Base-by-base conservation (phyloP, 2,113 vertebrate genomes). In the Coptodon rendalli region DNA sequence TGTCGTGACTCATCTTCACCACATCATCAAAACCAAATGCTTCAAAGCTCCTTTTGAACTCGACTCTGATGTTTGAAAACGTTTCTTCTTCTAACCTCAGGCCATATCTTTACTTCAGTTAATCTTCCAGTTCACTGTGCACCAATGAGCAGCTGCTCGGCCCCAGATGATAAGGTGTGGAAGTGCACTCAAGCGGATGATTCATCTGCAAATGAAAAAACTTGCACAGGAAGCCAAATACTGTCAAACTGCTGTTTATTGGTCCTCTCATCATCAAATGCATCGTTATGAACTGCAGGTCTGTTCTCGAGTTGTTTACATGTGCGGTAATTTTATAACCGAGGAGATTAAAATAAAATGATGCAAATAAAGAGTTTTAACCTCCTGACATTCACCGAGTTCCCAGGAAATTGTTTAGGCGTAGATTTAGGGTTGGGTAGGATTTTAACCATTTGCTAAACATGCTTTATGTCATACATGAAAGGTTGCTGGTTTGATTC, bases 21-120 rank as follows among this genome's bases (percentile, higher is more conserved):
- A 27, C 81, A 82, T 50, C 87, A 80, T 16, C 82, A 80, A 16
- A 82, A n/a, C 40, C 24, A 2, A 27, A 50, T 2, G 45, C 85
- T 85, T 87, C 82, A 89, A 87, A 89, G 90, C 73, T 59, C 53
- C 83, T 76, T 82, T 83, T 90, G 68, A 90, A 52, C 82, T 90
- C 1, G 0, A 27, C 71, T 50, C 71, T 76, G 43, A 76, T 5
- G 24, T 45, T 76, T 31, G 24, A 6, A 59, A 16, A 4, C 1
- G 56, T 17, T 84, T 87, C 34, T 57, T 50, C 38, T 14, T 66
- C 9, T 43, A 5, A 43, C 86, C 87, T 57, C 71, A 0, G 53
- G 80, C 63, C 27, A 3, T 3, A 16, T 19, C 34, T 71, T 59
- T 34, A 1, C 53, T 34, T 27, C 45, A n/a, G 3, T 16, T 19